Evolutionary conservation across 2,113 vertebrate species (phyloP).

Genomic region (Propithecus coquereli): DNA sequence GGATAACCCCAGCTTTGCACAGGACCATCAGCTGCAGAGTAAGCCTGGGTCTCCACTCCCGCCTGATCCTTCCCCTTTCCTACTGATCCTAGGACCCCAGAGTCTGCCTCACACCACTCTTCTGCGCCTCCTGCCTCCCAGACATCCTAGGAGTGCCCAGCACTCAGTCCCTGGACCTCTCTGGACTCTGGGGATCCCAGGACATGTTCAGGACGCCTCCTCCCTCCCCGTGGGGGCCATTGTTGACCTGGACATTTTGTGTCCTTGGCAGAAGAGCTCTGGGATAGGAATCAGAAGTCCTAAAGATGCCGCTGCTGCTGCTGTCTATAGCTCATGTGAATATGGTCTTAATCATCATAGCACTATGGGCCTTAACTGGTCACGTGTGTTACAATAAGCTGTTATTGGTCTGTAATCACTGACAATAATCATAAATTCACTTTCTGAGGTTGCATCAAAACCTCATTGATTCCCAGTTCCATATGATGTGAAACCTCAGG

Average conservation of each 20-base stretch:
- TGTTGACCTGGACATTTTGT: not conserved
- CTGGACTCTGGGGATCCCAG: not conserved
- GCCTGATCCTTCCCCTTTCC: not conserved
- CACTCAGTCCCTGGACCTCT: not conserved
- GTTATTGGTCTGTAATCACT: not conserved
- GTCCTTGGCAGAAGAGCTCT: not conserved
- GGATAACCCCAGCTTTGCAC: conserved; percentile 85
- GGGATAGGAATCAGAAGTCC: not conserved
- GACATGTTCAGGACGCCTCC: not conserved
- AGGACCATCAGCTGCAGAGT: conserved; percentile 85
- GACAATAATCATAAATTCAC: not conserved
- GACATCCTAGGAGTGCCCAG: not conserved
- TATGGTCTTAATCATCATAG: not conserved
- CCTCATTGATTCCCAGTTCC: not conserved
- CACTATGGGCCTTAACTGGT: not conserved
- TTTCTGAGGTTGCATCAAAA: not conserved
- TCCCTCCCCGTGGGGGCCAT: too few species aligned
- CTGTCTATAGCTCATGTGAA: not conserved
- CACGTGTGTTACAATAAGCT: not conserved
- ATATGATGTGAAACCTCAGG: not conserved
- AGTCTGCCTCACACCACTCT: not conserved
- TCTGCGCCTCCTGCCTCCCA: not conserved
- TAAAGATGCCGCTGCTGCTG: not conserved
- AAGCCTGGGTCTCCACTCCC: conserved; percentile 49
- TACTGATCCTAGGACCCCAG: not conserved